Evolutionary conservation across 2,888 invertebrate genomes (phyloP), one percentile per base, ranked within the genome.

Genomic region (Auanema sp.): DNA sequence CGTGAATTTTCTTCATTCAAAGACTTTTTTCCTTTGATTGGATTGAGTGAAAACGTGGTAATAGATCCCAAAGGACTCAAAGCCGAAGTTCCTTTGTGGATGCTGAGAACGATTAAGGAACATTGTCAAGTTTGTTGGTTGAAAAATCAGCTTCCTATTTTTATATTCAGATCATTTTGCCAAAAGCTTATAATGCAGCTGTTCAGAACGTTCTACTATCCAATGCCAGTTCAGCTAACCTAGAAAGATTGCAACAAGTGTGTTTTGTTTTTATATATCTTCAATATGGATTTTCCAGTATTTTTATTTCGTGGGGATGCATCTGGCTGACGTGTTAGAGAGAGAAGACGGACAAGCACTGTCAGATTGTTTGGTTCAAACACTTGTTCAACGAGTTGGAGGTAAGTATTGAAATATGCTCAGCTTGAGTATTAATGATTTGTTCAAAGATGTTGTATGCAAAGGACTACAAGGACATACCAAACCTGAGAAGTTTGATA

Each of bases 341-440:
- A 18, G 54, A 23, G 55, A 53, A 54, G 60, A 60, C 2, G 60
- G 60, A 3, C 53, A 54, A 33, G 68, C 62, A 44, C 63, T 72
- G 14, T 44, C 72, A 2, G 61, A 66, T 41, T 69, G 72, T 58
- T 58, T 72, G 44, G 53, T 72, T 14, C 51, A 62, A 10, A 68
- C 68, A n/a, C 51, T 72, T 6, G 68, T 69, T 2, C 69, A 72
- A 51, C 64, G 72, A 16, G 60, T 72, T 12, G 69, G 66, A 62
- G 68, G 69, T 70, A n/a, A 6, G 3, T 47, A 10, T 47, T 47
- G 3, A 47, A 6, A 52, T 5, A 24, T 18, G 6, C 16, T 11
- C 18, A 51, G n/a, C 53, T 6, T 24, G 8, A 24, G 21, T 52
- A n/a, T 52, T 5, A n/a, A 11, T 14, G 25, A 3, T 21, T 25